Evolutionary conservation across 2,888 invertebrate genomes (phyloP).

Genomic region (Xylocampa areola): DNA sequence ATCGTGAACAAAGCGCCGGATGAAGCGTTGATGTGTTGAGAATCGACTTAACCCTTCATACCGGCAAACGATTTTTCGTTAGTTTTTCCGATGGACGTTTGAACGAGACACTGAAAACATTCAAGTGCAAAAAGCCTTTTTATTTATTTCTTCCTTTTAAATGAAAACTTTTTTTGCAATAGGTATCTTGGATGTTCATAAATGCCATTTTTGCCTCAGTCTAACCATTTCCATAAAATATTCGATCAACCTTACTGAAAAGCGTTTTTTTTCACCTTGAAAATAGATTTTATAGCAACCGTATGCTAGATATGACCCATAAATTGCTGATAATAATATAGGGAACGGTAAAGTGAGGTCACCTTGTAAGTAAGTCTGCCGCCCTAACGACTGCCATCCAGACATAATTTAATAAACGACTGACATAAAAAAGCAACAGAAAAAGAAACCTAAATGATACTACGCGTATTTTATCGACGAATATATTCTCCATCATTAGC

Average conservation of each 20-base stretch:
- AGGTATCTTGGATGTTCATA: too few relatives aligned
- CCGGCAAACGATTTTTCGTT: slow-evolving; percentile 43
- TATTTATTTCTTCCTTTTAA: too few relatives aligned
- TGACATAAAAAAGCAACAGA: slow-evolving; percentile 47
- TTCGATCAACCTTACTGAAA: slow-evolving; percentile 9
- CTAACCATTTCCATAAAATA: slow-evolving; percentile 7
- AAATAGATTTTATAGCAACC: slow-evolving; percentile 29
- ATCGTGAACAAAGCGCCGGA: slow-evolving; percentile 78
- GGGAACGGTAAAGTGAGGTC: slow-evolving; percentile 34
- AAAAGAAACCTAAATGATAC: slow-evolving; percentile 41
- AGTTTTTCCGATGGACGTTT: slow-evolving; percentile 25
- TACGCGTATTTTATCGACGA: slow-evolving; percentile 36
- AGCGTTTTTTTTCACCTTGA: slow-evolving; percentile 36
- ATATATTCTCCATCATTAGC: slow-evolving; percentile 43
- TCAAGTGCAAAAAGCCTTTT: slow-evolving; percentile 3
- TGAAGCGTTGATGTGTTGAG: slow-evolving; percentile 68
- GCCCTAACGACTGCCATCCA: slow-evolving; percentile 41
- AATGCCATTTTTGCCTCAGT: background rate
- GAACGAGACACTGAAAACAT: slow-evolving; percentile 9
- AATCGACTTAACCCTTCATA: slow-evolving; percentile 67
- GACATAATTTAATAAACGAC: slow-evolving; percentile 49
- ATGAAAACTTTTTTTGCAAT: too few relatives aligned
- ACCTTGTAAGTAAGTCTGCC: slow-evolving; percentile 45
- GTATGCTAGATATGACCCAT: slow-evolving; percentile 34
- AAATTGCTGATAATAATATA: slow-evolving; percentile 43